Base-by-base conservation (phyloP, 2,888 invertebrate genomes). In the Amiota mariae region DNA sequence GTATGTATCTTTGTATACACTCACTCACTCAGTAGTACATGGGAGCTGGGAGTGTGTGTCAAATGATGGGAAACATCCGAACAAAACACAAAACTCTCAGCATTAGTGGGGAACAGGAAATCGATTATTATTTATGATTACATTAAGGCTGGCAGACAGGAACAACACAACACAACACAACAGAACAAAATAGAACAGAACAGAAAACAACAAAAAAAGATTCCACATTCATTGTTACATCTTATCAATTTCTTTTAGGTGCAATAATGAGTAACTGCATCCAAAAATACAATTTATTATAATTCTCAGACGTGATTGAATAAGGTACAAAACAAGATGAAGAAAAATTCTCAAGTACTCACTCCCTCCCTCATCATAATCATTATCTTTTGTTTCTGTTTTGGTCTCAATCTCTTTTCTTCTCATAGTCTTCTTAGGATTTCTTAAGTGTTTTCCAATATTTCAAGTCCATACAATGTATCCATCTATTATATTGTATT, bases 111-210 rank as follows among this genome's bases (percentile, higher is more conserved):
- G 18, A 20, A 77, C 83, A 85, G 83, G 86, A 83, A 83, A 83
- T 83, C 83, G 86, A 83, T 85, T 83, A 83, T 83, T 85, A 83
- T 83, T 83, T 83, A 84, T 85, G 86, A 83, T 83, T 83, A 76
- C 84, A 75, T 74, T 74, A 51, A 49, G 71, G 36, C 54, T 47
- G n/a, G 63, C 66, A 66, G 66, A 48, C 66, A 66, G 66, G 66
- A 66, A 66, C 66, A 66, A 59, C 59, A 59, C 18, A 11, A 24
- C 24, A 24, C 2, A 24, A 24, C 24, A 24, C 24, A 24, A 24
- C 24, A 24, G 24, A 24, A 24, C 24, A n/a, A n/a, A n/a, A n/a
- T n/a, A 24, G 24, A 24, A 24, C 24, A 24, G 24, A 24, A 24
- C 24, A 66, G 49, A 66, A 59, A 12, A 59, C 15, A 11, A 24